Evolutionary conservation across 1,140 invertebrate genomes (phyloP), one percentile per base, ranked within the genome.

Genomic region (Notospermus geniculatus): DNA sequence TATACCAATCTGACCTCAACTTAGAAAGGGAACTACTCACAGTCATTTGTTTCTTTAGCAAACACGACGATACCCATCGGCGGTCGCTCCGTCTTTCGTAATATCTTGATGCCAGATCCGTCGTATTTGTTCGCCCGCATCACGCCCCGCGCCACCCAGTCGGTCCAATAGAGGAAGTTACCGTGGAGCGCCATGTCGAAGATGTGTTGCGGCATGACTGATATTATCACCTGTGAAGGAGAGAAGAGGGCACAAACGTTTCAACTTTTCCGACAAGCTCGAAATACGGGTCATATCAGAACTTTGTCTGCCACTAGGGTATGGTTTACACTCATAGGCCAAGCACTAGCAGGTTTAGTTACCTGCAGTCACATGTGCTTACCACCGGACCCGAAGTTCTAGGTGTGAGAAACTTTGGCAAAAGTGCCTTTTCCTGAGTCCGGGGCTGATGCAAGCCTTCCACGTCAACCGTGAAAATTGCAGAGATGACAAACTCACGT

Each of bases 111-210:
- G 79, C 90, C 87, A 19, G 86, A 85, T 19, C 90, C 91, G 2
- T 90, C 90, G 59, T 87, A 87, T 74, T 88, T 91, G 74, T 93
- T 90, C 0, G 89, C 90, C 30, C 73, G 54, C 0, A 78, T 63
- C 1, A 79, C 78, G 30, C 75, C 78, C 36, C 93, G 84, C 0
- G 97, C 77, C 79, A 97, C 93, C 53, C 98, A 86, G 81, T 99
- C 97, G 0, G 95, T 99, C 94, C 97, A 97, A 78, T 97, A 99
- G 50, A 99, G 94, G 75, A 91, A 96, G 73, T 93, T 88, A 23
- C 89, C 86, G 78, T 90, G 91, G 0, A 98, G 89, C 0, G 93
- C 95, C 17, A 98, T 92, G 0, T 93, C 93, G 79, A 98, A 98
- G 2, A 93, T 93, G 86, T 98, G 97, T 53, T 90, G 71, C 2